Evolutionary conservation across 2,797 vertebrate species (phyloP).

Genomic region (Crenuchus spilurus): DNA sequence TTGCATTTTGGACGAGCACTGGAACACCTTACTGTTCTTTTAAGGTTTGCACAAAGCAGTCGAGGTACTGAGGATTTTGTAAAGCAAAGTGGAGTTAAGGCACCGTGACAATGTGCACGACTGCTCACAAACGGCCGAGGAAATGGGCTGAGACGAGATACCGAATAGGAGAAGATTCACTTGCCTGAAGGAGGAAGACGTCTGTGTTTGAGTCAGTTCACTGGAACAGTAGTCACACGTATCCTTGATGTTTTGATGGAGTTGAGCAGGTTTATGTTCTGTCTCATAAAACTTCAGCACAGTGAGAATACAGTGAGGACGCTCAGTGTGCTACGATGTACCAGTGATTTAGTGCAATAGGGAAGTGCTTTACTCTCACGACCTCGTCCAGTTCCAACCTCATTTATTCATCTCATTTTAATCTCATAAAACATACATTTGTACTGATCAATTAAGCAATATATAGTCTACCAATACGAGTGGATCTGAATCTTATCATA

Average conservation of each 20-base stretch:
- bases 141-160: not conserved
- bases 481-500: slow-evolving; percentile 48
- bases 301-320: not conserved
- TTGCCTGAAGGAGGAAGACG: not conserved
- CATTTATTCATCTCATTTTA: slow-evolving; percentile 18
- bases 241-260: not conserved
- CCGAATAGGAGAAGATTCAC: not conserved
- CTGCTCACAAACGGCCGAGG: slow-evolving; percentile 11
- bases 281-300: slow-evolving; percentile 13
- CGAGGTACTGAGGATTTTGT: slow-evolving; percentile 2
- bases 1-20: slow-evolving; percentile 16
- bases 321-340: slow-evolving; percentile 20
- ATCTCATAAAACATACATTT: slow-evolving; percentile 20
- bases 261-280: not conserved
- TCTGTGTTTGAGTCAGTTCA: not conserved
- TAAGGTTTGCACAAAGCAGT: slow-evolving; percentile 1
- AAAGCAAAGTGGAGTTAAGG: not conserved
- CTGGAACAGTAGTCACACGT: slow-evolving; percentile 19
- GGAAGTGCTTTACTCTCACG: slow-evolving; percentile 38
- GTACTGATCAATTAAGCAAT: slow-evolving; percentile 60
- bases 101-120: slow-evolving; percentile 3
- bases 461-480: slow-evolving; percentile 55
- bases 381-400: not conserved
- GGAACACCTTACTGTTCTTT: slow-evolving; percentile 23
- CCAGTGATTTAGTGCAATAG: slow-evolving; percentile 37